A percentile compares a stretch with the other conserved stretches of the same genome.
Conservation (phyloP, 2,797 vertebrate species). For the Phrynocephalus vlangalii region DNA sequence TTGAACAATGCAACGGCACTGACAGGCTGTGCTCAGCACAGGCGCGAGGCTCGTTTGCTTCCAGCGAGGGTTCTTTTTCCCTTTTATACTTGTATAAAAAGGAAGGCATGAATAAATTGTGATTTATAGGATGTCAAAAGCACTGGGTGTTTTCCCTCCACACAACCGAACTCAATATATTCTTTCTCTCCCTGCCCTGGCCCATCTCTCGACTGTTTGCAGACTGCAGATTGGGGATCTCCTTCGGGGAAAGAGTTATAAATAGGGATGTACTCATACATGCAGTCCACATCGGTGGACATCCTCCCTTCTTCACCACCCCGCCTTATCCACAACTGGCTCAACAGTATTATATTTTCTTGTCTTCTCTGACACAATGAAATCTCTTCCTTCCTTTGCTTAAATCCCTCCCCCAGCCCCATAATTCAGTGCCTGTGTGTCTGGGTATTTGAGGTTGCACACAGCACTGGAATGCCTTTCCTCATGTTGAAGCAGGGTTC, state of each 20-base stretch:
- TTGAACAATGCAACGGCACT: slow-evolving; percentile 43
- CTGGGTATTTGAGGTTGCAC: neutral
- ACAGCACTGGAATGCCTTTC: neutral
- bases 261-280: neutral
- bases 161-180: neutral
- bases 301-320: neutral
- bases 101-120: slow-evolving; percentile 58
- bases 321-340: neutral
- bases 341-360: neutral
- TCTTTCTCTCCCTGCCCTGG: neutral
- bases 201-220: slow-evolving; percentile 16
- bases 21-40: neutral
- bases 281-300: neutral
- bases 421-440: no score
- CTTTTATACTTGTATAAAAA: slow-evolving; percentile 41
- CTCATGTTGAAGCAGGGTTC: neutral
- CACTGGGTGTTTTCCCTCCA: neutral
- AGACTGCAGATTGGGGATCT: slow-evolving; percentile 50
- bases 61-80: slow-evolving; percentile 23
- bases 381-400: neutral
- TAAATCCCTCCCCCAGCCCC: neutral
- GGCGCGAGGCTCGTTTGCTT: neutral
- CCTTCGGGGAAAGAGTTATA: slow-evolving; percentile 16
- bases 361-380: neutral
- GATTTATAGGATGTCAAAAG: slow-evolving; percentile 59